Evolutionary conservation across 2,888 invertebrate genomes (phyloP).

Genomic region (Sesamia inferens): DNA sequence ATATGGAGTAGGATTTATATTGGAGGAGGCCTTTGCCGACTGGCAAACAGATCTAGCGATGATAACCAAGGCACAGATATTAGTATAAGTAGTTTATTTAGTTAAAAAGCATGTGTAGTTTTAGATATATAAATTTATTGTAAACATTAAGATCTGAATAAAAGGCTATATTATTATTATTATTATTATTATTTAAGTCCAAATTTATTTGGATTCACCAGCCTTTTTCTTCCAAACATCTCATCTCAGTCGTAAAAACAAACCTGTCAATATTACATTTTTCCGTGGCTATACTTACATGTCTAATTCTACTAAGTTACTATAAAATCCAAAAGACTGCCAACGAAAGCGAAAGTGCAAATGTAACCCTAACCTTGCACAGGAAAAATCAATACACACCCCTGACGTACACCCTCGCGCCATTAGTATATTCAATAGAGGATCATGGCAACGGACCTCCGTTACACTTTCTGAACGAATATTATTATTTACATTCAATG

Average conservation of each 20-base stretch:
- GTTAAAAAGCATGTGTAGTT: too few relatives aligned
- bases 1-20: too few relatives aligned
- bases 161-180: too few relatives aligned
- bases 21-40: too few relatives aligned
- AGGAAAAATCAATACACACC: slow-evolving; percentile 70
- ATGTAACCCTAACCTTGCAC: slow-evolving; percentile 74
- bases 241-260: background rate
- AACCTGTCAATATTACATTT: background rate
- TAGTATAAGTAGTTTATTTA: too few relatives aligned
- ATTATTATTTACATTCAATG: slow-evolving; percentile 41
- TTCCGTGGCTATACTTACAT: background rate
- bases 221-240: background rate
- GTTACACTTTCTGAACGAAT: slow-evolving; percentile 48
- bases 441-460: slow-evolving; percentile 55
- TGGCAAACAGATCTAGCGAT: too few relatives aligned
- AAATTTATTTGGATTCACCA: background rate
- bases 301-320: background rate
- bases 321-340: slow-evolving; percentile 22
- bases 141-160: too few relatives aligned
- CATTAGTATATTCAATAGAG: slow-evolving; percentile 64
- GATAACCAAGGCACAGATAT: too few relatives aligned
- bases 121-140: too few relatives aligned
- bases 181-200: too few relatives aligned
- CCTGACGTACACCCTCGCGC: slow-evolving; percentile 64
- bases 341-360: slow-evolving; percentile 42